Evolutionary conservation across 2,888 invertebrate species (phyloP).

Genomic region (Lomographa bimaculata): DNA sequence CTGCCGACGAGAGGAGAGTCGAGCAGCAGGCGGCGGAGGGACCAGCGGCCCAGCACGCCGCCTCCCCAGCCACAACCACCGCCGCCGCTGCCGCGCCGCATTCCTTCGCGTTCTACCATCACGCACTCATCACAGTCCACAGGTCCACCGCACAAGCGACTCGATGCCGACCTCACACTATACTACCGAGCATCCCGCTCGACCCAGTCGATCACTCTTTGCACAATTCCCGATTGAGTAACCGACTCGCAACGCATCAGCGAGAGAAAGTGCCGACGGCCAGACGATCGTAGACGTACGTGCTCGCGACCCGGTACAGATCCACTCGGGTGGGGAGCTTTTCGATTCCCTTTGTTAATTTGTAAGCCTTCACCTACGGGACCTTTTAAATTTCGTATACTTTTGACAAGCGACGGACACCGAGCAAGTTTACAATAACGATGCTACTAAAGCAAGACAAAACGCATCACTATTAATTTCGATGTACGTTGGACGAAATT

Average conservation of each 20-base stretch:
- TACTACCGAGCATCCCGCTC: conserved; percentile 49
- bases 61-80: conserved; percentile 75
- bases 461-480: conserved; percentile 26
- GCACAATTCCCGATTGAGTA: conserved; percentile 69
- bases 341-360: conserved; percentile 42
- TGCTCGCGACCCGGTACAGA: conserved; percentile 53
- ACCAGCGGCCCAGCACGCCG: conserved; percentile 84
- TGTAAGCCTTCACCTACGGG: too few relatives aligned
- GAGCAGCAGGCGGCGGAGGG: conserved; percentile 86
- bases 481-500: neutral
- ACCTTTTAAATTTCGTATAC: conserved; percentile 14
- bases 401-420: conserved; percentile 4
- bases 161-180: conserved; percentile 44
- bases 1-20: conserved; percentile 88
- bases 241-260: conserved; percentile 66
- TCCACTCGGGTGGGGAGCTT: conserved; percentile 53
- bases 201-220: conserved; percentile 52
- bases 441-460: conserved; percentile 45
- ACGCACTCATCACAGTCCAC: conserved; percentile 68
- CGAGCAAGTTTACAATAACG: conserved; percentile 6
- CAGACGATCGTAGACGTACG: conserved; percentile 53
- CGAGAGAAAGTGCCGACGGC: conserved; percentile 73
- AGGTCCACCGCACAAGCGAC: conserved; percentile 48
- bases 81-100: conserved; percentile 69
- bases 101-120: conserved; percentile 75